Percentiles rank a stretch among this genome's conserved stretches.
phyloP scores from a whole-genome alignment of 1,140 invertebrate species.

The Aphelenchoides besseyi region DNA sequence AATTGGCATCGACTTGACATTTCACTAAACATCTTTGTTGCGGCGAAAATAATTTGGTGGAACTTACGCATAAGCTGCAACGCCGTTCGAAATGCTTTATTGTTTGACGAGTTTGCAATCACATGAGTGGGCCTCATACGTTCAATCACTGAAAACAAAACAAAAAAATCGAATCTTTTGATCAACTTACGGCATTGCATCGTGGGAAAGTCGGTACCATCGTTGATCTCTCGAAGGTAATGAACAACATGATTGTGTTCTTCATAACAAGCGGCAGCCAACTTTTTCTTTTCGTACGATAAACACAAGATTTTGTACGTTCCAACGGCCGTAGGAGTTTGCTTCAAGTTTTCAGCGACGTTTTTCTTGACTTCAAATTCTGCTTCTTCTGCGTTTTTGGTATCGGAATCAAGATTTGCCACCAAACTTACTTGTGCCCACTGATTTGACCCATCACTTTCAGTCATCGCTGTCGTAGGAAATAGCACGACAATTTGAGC shows the following conservation, averaged over 20 bases:
- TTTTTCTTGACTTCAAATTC: not conserved
- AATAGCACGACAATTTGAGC: too few species aligned
- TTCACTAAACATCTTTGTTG: constrained; percentile 21
- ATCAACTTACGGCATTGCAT: constrained; percentile 20
- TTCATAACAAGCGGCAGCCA: constrained; percentile 27
- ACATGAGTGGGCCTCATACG: constrained; percentile 18
- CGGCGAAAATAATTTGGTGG: not conserved
- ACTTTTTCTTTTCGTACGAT: constrained; percentile 16
- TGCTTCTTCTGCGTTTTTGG: too few species aligned
- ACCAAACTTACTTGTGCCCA: too few species aligned
- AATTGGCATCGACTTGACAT: constrained; percentile 16
- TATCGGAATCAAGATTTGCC: too few species aligned
- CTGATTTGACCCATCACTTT: too few species aligned
- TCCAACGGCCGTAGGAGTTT: not conserved
- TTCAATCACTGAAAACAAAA: constrained; percentile 22
- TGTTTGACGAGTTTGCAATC: constrained; percentile 9
- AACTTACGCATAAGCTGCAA: constrained; percentile 25
- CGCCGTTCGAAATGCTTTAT: constrained; percentile 9
- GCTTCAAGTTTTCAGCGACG: not conserved
- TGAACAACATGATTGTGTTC: constrained; percentile 2
- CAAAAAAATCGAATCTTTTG: not conserved
- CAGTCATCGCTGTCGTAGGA: too few species aligned
- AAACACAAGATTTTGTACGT: constrained; percentile 8
- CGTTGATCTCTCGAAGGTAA: constrained; percentile 14
- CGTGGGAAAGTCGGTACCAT: constrained; percentile 13